A percentile compares a stretch with the other conserved stretches of the same genome.
Evolutionary conservation across 2,113 vertebrate species (phyloP).

Genomic region (Pachyramphus minor): DNA sequence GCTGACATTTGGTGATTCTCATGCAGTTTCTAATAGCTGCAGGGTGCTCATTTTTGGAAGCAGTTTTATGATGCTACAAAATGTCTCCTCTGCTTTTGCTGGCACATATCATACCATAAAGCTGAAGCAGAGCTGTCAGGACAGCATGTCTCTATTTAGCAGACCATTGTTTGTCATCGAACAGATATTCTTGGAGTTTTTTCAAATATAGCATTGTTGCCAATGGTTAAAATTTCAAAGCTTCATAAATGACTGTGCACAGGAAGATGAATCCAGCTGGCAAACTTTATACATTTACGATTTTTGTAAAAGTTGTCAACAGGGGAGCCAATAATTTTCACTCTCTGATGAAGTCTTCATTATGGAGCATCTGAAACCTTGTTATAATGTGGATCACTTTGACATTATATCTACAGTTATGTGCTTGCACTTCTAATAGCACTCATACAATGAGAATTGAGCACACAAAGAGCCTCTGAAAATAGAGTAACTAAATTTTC

Average conservation of each 20-base stretch:
- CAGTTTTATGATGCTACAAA: conserved; percentile 13
- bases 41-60: conserved; percentile 60
- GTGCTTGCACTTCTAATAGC: conserved; percentile 29
- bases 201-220: conserved; percentile 30
- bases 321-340: conserved; percentile 27
- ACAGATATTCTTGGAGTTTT: conserved; percentile 56
- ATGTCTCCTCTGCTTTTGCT: conserved; percentile 47
- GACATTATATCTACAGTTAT: conserved; percentile 59
- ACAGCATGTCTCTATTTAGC: conserved; percentile 50
- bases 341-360: conserved; percentile 44
- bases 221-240: conserved; percentile 47
- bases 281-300: conserved; percentile 25
- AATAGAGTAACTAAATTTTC: conserved; percentile 49
- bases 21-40: conserved; percentile 36
- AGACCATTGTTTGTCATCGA: conserved; percentile 53
- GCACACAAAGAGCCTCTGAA: conserved; percentile 47
- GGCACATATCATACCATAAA: conserved; percentile 13
- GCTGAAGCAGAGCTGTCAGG: conserved; percentile 42
- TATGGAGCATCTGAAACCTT: background rate
- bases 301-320: conserved; percentile 37
- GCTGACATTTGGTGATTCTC: conserved; percentile 51
- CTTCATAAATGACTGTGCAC: conserved; percentile 37
- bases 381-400: conserved; percentile 12
- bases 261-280: conserved; percentile 53
- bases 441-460: background rate